These are phyloP conservation scores for Microcebus griseorufus DNA, from an alignment of 2,113 vertebrate species.

Conservation along the genomic window DNA sequence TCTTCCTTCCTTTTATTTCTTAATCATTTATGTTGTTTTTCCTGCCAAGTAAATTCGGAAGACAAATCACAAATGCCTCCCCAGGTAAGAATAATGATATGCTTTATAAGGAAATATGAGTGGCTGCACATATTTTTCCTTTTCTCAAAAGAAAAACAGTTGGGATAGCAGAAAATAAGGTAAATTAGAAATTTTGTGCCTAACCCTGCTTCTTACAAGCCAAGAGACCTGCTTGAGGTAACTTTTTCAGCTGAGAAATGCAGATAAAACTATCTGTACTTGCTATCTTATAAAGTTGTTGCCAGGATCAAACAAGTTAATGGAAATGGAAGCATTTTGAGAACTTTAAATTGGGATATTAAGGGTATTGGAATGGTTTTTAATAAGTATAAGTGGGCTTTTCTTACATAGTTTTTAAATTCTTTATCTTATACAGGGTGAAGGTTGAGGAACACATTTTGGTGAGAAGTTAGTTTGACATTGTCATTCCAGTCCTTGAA, in stretches of 20 bases:
- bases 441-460: background rate
- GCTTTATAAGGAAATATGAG: background rate
- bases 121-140: background rate
- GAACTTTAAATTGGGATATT: background rate
- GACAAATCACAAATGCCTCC: slow-evolving; percentile 28
- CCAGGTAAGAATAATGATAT: background rate
- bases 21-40: background rate
- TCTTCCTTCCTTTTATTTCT: background rate
- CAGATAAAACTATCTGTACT: background rate
- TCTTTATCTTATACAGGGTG: background rate
- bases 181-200: background rate
- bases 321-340: background rate
- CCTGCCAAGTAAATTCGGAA: slow-evolving; percentile 2
- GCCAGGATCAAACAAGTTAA: slow-evolving; percentile 30
- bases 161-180: background rate
- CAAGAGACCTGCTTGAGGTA: background rate
- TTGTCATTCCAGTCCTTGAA: background rate
- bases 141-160: slow-evolving; percentile 13
- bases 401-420: background rate
- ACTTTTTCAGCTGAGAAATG: slow-evolving; percentile 3
- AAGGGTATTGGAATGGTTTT: background rate
- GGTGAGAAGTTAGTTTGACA: background rate
- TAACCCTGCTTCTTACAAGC: slow-evolving; percentile 9
- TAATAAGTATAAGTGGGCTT: background rate
- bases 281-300: slow-evolving; percentile 2